Conservation (phyloP, 2,888 invertebrate genomes). For the Dicranocentrus wangi region DNA sequence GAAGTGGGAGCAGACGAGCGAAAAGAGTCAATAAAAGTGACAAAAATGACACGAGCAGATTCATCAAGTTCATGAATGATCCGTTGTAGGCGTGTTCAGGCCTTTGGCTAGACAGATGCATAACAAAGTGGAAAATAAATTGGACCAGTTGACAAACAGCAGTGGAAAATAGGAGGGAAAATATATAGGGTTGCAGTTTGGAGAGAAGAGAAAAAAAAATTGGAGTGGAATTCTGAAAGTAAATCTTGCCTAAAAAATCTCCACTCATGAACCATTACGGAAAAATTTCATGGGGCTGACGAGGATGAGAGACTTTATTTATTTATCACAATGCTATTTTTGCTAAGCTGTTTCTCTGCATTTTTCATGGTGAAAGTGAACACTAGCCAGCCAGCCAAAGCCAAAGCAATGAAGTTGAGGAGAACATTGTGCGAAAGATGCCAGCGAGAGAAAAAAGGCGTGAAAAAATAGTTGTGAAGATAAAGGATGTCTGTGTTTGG, state of each 20-base stretch:
- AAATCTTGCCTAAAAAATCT: neutral
- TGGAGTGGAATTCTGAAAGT: slow-evolving; percentile 27
- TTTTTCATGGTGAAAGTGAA: slow-evolving; percentile 14
- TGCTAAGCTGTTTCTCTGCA: neutral
- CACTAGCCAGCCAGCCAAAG: too few species aligned
- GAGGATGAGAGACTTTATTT: too few species aligned
- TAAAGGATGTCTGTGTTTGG: too few species aligned
- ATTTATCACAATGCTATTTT: too few species aligned
- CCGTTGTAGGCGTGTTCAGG: slow-evolving; percentile 57
- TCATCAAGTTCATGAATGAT: slow-evolving; percentile 61
- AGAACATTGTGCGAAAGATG: too few species aligned
- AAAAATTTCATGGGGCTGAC: too few species aligned
- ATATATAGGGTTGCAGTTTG: too few species aligned
- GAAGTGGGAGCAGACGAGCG: slow-evolving; percentile 14
- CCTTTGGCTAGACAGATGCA: slow-evolving; percentile 60
- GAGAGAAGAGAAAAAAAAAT: neutral
- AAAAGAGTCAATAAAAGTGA: slow-evolving; percentile 66
- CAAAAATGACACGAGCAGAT: slow-evolving; percentile 64
- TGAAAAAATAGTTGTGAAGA: too few species aligned
- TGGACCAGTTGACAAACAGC: slow-evolving; percentile 56
- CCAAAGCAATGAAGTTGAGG: too few species aligned
- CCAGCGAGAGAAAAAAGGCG: too few species aligned
- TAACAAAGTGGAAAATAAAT: slow-evolving; percentile 65
- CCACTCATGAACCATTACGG: too few species aligned
- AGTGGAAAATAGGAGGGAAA: slow-evolving; percentile 9